Evolutionary conservation across 2,888 invertebrate species (phyloP), one percentile per base, ranked within the genome.

Genomic region (Sphecodes monilicornis): DNA sequence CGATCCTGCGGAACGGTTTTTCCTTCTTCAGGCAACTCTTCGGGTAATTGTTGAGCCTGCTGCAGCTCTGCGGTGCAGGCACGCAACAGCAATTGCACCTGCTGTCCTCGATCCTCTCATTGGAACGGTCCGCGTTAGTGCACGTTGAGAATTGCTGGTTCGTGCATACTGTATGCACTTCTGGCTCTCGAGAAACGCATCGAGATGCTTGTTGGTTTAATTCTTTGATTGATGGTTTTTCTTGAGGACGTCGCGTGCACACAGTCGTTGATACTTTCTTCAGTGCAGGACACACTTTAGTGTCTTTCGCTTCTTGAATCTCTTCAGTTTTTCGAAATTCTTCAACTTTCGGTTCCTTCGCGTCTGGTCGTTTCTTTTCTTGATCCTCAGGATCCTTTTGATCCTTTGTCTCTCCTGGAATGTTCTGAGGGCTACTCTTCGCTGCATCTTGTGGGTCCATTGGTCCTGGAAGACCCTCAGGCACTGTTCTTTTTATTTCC

Each of bases 1-100:
- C 72, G 3, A 22, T 11, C 1, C 22, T 18, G 29, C 22, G 50
- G 26, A 76, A 79, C n/a, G 32, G 66, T 22, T 68, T 77, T 1
- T 84, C 71, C 18, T 36, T 75, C 26, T 86, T 88, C 8, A 84
- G 43, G n/a, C 87, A 87, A 36, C 76, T 84, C 29, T 80, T 89
- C 13, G 77, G 71, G 10, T 89, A 54, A 29, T n/a, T 69, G 10
- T 39, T 18, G 8, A 71, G 43, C 8, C 64, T 54, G 41, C 72
- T 69, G 18, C 11, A 64, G 18, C 69, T 77, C 43, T 68, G 68
- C 3, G 29, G 18, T 1, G 39, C 64, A 3, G 70, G 46, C 13
- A 32, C 18, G 46, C 13, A 36, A n/a, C 80, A 78, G 32, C 54
- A 78, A 1, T 46, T 77, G 46, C 87, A 82, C 11, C 29, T 39